Evolutionary conservation across 2,797 vertebrate genomes (phyloP).

Genomic region (Melanotaenia pygmaea): DNA sequence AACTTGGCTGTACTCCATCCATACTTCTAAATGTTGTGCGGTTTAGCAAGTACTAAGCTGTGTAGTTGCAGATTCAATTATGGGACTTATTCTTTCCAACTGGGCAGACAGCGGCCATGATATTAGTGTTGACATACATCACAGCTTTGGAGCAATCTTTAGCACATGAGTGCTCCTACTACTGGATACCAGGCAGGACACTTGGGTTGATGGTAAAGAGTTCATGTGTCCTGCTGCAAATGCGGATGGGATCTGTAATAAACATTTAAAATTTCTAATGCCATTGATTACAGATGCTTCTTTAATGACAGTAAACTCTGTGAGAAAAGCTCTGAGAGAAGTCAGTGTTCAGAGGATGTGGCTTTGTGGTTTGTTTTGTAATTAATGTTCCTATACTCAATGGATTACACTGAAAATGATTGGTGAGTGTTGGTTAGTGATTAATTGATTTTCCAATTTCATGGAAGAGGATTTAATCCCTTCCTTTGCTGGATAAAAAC

Average conservation of each 20-base stretch:
- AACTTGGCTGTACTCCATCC: background rate
- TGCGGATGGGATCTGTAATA: conserved; percentile 34
- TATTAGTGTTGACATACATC: conserved; percentile 24
- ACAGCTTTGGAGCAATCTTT: background rate
- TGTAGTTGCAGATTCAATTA: background rate
- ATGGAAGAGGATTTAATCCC: conserved; percentile 1
- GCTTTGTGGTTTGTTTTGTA: conserved; percentile 43
- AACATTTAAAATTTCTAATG: conserved; percentile 31
- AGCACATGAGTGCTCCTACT: background rate
- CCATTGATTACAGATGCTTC: conserved; percentile 23
- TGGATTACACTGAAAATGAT: conserved; percentile 20
- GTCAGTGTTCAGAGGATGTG: conserved; percentile 50
- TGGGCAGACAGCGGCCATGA: background rate
- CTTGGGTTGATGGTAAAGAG: background rate
- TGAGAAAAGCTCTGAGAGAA: conserved; percentile 22
- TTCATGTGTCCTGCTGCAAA: conserved; percentile 10
- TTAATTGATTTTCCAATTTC: conserved; percentile 29
- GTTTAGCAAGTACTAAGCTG: conserved; percentile 16
- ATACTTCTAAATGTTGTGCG: conserved; percentile 6
- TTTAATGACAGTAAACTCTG: background rate
- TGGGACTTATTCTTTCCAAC: conserved; percentile 8
- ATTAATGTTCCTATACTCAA: conserved; percentile 31
- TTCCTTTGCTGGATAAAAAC: background rate
- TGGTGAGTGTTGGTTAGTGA: conserved; percentile 6
- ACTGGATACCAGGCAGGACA: background rate